A percentile compares a stretch with the other conserved stretches of the same genome.
Evolutionary conservation across 2,888 invertebrate species (phyloP).

Genomic region (Trissolcus brochymenae): DNA sequence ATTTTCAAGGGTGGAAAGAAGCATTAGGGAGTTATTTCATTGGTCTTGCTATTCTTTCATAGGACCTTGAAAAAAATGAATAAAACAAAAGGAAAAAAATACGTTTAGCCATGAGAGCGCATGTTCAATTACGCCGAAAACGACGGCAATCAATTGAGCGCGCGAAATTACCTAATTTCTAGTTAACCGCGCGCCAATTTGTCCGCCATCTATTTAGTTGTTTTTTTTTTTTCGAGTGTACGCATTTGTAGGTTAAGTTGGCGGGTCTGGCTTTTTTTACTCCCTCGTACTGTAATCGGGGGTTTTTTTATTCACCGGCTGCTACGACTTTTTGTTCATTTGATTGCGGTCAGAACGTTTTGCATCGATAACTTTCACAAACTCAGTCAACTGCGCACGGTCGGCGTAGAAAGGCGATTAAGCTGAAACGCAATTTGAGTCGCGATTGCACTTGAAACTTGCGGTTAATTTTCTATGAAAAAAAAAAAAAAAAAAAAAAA

Average conservation of each 20-base stretch:
- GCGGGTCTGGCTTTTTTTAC: not conserved
- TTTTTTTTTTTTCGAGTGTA: not conserved
- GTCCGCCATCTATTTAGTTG: not conserved
- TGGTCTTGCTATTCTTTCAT: too few species aligned
- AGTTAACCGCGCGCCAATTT: not conserved
- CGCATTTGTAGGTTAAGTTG: constrained; percentile 8
- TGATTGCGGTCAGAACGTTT: constrained; percentile 43
- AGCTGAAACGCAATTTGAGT: too few species aligned
- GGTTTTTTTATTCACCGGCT: too few species aligned
- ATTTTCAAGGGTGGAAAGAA: too few species aligned
- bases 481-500: too few species aligned
- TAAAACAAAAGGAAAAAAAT: too few species aligned
- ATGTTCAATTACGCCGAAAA: too few species aligned
- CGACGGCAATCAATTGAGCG: not conserved
- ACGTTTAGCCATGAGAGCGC: too few species aligned
- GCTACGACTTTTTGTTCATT: constrained; percentile 19
- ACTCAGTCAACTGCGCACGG: constrained; percentile 22
- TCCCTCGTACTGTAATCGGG: not conserved
- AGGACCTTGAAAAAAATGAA: too few species aligned
- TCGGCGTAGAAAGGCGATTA: constrained; percentile 32
- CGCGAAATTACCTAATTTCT: not conserved
- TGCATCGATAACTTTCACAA: constrained; percentile 50
- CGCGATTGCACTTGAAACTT: too few species aligned
- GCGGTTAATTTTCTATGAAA: too few species aligned
- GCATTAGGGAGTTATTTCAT: too few species aligned